These are phyloP conservation scores for Apeltes quadracus DNA, from an alignment of 2,113 vertebrate species.

Conservation along the genomic window DNA sequence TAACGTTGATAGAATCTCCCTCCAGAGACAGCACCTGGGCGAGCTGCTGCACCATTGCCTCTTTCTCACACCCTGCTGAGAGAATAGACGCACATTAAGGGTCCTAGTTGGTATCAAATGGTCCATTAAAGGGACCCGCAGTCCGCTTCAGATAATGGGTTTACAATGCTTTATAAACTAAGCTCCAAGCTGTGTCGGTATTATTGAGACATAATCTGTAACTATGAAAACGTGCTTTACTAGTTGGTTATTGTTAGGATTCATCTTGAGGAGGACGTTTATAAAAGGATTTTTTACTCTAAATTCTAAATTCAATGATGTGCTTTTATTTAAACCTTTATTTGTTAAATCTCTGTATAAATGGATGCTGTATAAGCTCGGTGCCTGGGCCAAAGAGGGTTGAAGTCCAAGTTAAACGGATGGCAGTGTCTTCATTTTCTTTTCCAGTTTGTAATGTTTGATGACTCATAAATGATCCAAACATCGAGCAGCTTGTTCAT, in stretches of 20 bases:
- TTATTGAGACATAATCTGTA: not conserved
- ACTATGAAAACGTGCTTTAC: not conserved
- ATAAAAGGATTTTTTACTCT: no score
- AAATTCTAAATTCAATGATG: no score
- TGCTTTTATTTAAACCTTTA: not conserved
- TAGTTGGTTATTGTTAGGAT: not conserved
- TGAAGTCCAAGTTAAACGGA: no score
- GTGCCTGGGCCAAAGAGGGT: no score
- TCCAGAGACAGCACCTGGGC: slow-evolving; percentile 70
- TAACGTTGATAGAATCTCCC: slow-evolving; percentile 77
- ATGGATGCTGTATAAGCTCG: not conserved
- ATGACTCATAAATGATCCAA: no score
- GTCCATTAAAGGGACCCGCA: not conserved
- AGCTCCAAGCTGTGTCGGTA: not conserved
- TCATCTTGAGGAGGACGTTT: no score
- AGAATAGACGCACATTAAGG: not conserved
- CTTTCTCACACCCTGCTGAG: slow-evolving; percentile 57
- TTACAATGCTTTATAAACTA: not conserved
- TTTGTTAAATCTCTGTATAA: not conserved
- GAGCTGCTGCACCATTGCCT: slow-evolving; percentile 65
- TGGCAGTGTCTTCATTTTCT: no score
- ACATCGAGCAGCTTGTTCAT: no score
- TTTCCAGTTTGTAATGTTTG: no score
- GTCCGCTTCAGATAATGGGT: not conserved
- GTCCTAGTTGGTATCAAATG: not conserved